A percentile compares a stretch with the other conserved stretches of the same genome.
Evolutionary conservation across 1,140 invertebrate species (phyloP).

Genomic region (Dendrolimus kikuchii): DNA sequence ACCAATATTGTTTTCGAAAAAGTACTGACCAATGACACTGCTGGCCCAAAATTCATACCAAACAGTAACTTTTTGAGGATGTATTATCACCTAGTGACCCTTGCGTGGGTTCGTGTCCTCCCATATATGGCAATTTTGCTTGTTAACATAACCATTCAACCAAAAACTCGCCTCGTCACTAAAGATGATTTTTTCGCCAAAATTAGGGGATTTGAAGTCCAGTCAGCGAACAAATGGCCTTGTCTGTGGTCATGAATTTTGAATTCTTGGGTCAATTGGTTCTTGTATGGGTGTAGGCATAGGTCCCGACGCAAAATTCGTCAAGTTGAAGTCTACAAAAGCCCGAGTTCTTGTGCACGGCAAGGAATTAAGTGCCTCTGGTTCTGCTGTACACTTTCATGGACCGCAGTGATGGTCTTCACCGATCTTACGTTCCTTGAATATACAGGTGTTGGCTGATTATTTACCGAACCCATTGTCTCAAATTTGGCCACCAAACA

Average conservation of each 20-base stretch:
- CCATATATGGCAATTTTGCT: constrained; percentile 24
- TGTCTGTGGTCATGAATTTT: constrained; percentile 12
- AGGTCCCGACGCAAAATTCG: constrained; percentile 37
- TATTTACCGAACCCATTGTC: too few species aligned
- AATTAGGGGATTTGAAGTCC: constrained; percentile 13
- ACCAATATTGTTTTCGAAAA: constrained; percentile 34
- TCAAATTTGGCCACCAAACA: too few species aligned
- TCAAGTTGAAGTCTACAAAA: constrained; percentile 5
- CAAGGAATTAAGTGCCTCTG: constrained; percentile 10
- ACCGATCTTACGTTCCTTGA: not conserved
- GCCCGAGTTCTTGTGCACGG: constrained; percentile 18
- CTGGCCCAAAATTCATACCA: constrained; percentile 26
- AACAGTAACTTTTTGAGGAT: constrained; percentile 36
- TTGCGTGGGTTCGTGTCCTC: constrained; percentile 7
- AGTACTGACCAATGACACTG: constrained; percentile 29
- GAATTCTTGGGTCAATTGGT: constrained; percentile 12
- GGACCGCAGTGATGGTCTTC: constrained; percentile 5
- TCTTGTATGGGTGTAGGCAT: constrained; percentile 12
- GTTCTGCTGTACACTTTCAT: constrained; percentile 7
- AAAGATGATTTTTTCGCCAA: constrained; percentile 12
- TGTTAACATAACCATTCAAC: constrained; percentile 20
- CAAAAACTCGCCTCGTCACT: constrained; percentile 23
- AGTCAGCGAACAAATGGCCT: constrained; percentile 12
- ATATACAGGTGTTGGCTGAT: constrained; percentile 1
- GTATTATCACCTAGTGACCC: constrained; percentile 13